Percentiles rank a stretch among this genome's conserved stretches.
Conservation (phyloP, 2,797 vertebrate species). For the Diglossa cyanea region DNA sequence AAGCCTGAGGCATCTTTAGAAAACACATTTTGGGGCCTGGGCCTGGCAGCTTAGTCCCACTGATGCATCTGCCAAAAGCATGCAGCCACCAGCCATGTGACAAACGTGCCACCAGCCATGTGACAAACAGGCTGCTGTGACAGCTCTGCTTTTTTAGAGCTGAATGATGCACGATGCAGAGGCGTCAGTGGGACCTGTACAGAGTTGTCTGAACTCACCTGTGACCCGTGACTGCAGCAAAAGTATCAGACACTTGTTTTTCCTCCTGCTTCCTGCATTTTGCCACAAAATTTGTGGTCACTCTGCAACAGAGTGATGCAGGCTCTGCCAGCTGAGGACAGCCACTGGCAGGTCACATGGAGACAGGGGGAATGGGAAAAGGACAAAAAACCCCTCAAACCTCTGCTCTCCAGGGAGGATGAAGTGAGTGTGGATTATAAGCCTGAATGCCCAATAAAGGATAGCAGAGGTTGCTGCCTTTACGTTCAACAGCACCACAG, state of each 20-base stretch:
- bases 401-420: not conserved
- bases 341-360: not conserved
- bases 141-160: not conserved
- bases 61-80: not conserved
- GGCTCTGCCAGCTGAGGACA: not conserved
- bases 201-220: not conserved
- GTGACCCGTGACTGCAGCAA: fast-evolving
- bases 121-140: not conserved
- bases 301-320: fast-evolving
- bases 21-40: not conserved
- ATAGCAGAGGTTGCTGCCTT: not conserved
- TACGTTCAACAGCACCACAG: not conserved
- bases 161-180: fast-evolving
- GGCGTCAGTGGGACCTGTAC: not conserved
- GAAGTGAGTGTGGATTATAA: not conserved
- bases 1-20: not conserved
- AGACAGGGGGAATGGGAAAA: not conserved
- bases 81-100: not conserved
- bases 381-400: not conserved
- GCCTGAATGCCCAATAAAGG: not conserved
- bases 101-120: not conserved
- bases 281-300: not conserved
- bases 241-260: not conserved
- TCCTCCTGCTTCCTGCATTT: not conserved
- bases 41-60: not conserved